Base-by-base conservation (phyloP, 2,797 vertebrate genomes). In the Glyptemys insculpta region DNA sequence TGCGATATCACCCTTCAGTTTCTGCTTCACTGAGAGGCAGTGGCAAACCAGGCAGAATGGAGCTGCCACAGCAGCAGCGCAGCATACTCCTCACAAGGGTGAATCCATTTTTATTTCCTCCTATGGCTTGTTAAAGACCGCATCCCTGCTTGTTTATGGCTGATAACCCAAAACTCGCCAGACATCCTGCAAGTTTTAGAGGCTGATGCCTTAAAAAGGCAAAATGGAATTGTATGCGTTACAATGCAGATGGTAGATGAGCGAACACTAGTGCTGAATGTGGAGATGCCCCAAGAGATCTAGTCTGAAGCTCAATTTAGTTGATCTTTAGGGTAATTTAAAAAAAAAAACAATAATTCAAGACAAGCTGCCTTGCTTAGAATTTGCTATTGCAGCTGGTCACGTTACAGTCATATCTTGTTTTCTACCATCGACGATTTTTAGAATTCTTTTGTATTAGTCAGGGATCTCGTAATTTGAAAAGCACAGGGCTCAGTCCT, bases 361-460 rank as follows among this genome's bases (percentile, higher is more conserved):
- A 27, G 18, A 78, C 81, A 93, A 93, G 57, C 95, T 83, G 90
- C 83, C 76, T 91, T 79, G 47, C 65, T 89, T n/a, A 96, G 86
- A 93, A 95, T 96, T 97, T 97, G 94, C 92, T 96, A 84, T 95
- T 68, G 85, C 0, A 1, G 80, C 72, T 95, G 47, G 52, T 95
- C 68, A 27, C 12, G 37, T 16, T 90, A 52, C 34, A 91, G n/a
- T 90, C 80, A 94, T 0, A 37, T 90, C 88, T 95, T 76, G 44
- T 91, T 94, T 95, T 87, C 81, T 95, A 49, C 92, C 86, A 31
- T 89, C 90, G 85, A 86, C 91, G 93, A 89, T 95, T 93, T 93
- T 62, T 96, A 90, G 74, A 93, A 96, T 96, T 85, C 83, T 83
- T 96, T 94, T 29, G 16, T 44, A 79, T 92, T 95, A 93, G 72